Evolutionary conservation across 2,113 vertebrate species (phyloP).

Genomic region (Rissa tridactyla): DNA sequence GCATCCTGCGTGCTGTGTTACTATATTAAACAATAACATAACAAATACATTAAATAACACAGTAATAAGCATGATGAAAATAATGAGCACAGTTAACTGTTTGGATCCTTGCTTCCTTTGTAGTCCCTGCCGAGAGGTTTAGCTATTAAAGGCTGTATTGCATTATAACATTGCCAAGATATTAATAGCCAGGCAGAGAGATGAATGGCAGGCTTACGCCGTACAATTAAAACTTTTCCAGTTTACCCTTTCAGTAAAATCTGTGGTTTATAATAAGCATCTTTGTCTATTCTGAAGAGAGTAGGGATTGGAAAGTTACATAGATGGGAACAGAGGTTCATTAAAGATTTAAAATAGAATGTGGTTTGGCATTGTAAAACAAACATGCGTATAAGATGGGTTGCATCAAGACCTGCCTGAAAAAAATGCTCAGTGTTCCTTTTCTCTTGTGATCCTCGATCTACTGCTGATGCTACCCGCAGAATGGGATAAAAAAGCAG

Average conservation of each 20-base stretch:
- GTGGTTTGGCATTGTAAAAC: conserved; percentile 60
- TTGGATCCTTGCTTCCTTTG: conserved; percentile 26
- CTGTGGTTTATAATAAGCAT: conserved; percentile 55
- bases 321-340: conserved; percentile 57
- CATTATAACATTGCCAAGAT: conserved; percentile 14
- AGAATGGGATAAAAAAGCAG: neutral
- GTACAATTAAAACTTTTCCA: conserved; percentile 57
- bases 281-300: conserved; percentile 52
- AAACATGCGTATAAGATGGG: conserved; percentile 32
- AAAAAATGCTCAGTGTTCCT: conserved; percentile 3
- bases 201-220: conserved; percentile 25
- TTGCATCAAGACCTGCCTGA: conserved; percentile 33
- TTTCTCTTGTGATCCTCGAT: conserved; percentile 28
- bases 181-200: conserved; percentile 53
- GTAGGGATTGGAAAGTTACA: conserved; percentile 45
- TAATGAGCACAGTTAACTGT: conserved; percentile 31
- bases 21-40: conserved; percentile 22
- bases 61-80: conserved; percentile 21
- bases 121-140: neutral
- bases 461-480: neutral
- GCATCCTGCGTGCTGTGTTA: neutral
- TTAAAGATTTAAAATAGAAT: conserved; percentile 68
- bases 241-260: conserved; percentile 61
- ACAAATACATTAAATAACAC: conserved; percentile 30
- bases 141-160: neutral